Conservation (phyloP, 2,888 invertebrate genomes). For the Heliconius hortense region DNA sequence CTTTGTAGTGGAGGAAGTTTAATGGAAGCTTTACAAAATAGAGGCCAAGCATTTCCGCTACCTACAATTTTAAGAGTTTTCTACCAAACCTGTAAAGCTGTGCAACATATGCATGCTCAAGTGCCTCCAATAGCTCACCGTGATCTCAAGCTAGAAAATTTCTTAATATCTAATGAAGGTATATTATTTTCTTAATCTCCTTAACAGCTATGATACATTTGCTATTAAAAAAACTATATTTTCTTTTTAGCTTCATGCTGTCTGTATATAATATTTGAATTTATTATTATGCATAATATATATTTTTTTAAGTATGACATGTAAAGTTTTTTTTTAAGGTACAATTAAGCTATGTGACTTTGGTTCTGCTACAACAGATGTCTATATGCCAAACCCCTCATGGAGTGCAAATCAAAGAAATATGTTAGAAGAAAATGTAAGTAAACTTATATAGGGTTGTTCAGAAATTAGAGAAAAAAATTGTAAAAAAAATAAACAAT, state of each 20-base stretch:
- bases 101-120: slow-evolving; percentile 96
- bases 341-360: slow-evolving; percentile 97
- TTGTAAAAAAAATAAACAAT: neutral
- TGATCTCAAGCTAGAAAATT: slow-evolving; percentile 98
- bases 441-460: slow-evolving; percentile 42
- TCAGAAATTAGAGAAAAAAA: neutral
- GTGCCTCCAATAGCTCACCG: slow-evolving; percentile 95
- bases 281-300: too few relatives aligned
- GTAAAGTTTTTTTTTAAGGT: slow-evolving; percentile 53
- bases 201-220: neutral
- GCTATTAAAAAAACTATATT: neutral
- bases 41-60: slow-evolving; percentile 83
- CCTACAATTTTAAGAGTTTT: slow-evolving; percentile 91
- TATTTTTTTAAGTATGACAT: too few relatives aligned
- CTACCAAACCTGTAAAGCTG: slow-evolving; percentile 94
- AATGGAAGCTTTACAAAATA: slow-evolving; percentile 84
- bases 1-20: slow-evolving; percentile 93
- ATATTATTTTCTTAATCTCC: neutral
- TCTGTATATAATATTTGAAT: too few relatives aligned
- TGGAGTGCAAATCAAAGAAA: slow-evolving; percentile 97
- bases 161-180: slow-evolving; percentile 92
- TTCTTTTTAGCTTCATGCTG: too few relatives aligned
- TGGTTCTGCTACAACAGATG: slow-evolving; percentile 95
- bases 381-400: slow-evolving; percentile 90
- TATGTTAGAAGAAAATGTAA: slow-evolving; percentile 95